These are phyloP conservation scores for Cecidostiba fungosa DNA, from an alignment of 2,888 invertebrate species.

Conservation along the genomic window DNA sequence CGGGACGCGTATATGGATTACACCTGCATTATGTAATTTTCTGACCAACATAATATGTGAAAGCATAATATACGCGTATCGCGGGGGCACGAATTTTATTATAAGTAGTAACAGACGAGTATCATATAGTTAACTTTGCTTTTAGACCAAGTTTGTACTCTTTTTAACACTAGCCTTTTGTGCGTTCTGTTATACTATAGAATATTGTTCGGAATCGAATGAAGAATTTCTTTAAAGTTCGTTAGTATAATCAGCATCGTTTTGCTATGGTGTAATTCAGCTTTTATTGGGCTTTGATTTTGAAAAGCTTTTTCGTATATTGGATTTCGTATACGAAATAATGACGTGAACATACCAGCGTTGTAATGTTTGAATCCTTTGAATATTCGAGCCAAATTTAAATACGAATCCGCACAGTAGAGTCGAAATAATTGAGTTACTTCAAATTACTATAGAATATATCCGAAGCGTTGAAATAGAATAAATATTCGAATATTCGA, in stretches of 20 bases:
- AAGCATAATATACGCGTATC: neutral
- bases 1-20: constrained; percentile 16
- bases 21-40: constrained; percentile 46
- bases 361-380: neutral
- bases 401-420: constrained; percentile 15
- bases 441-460: constrained; percentile 39
- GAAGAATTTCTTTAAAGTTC: no score
- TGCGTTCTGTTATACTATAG: neutral
- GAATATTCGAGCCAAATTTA: constrained; percentile 41
- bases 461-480: constrained; percentile 27
- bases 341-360: neutral
- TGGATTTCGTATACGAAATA: neutral
- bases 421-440: constrained; percentile 46
- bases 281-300: neutral
- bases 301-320: neutral
- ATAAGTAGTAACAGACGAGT: constrained; percentile 3
- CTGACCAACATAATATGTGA: constrained; percentile 25
- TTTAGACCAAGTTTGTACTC: neutral
- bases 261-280: no score
- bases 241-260: no score
- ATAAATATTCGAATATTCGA: constrained; percentile 51
- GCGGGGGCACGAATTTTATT: neutral
- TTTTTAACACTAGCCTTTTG: neutral
- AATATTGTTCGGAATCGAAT: neutral
- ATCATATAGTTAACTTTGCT: no score